Percentiles rank a stretch among this genome's conserved stretches.
Evolutionary conservation across 2,888 invertebrate genomes (phyloP).

Genomic region (Ditula angustiorana): DNA sequence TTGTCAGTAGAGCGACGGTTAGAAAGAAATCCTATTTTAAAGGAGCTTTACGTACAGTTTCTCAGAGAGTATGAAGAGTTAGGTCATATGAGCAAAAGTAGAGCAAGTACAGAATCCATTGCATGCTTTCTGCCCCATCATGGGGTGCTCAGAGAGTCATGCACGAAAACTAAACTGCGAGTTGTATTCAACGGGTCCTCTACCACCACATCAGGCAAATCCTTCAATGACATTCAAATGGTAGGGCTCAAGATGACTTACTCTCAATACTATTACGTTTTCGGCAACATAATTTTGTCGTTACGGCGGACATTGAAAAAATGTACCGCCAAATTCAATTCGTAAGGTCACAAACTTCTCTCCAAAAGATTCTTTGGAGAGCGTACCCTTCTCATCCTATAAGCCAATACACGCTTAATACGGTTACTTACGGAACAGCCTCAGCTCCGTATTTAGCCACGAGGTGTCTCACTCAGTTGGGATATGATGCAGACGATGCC

Average conservation of each 20-base stretch:
- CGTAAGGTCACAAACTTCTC: too few relatives aligned
- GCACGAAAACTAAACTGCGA: background rate
- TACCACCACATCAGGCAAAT: background rate
- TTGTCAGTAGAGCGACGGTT: background rate
- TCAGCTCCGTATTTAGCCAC: background rate
- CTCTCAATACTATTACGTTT: too few relatives aligned
- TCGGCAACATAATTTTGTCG: too few relatives aligned
- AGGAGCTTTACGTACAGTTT: background rate
- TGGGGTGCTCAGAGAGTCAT: background rate
- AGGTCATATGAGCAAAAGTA: background rate
- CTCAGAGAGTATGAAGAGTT: background rate
- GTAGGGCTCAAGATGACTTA: too few relatives aligned
- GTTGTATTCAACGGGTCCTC: background rate
- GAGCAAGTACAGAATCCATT: background rate
- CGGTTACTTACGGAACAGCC: too few relatives aligned
- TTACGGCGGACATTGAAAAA: too few relatives aligned
- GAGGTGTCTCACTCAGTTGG: background rate
- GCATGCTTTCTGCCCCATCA: background rate
- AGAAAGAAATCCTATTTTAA: background rate
- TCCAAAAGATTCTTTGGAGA: background rate
- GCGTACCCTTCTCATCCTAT: background rate
- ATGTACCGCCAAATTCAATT: background rate
- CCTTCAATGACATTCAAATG: too few relatives aligned
- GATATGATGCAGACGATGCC: background rate
- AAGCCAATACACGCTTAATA: too few relatives aligned